phyloP scores from a whole-genome alignment of 2,797 vertebrate genomes.

The Oryzias dopingdopingensis region DNA sequence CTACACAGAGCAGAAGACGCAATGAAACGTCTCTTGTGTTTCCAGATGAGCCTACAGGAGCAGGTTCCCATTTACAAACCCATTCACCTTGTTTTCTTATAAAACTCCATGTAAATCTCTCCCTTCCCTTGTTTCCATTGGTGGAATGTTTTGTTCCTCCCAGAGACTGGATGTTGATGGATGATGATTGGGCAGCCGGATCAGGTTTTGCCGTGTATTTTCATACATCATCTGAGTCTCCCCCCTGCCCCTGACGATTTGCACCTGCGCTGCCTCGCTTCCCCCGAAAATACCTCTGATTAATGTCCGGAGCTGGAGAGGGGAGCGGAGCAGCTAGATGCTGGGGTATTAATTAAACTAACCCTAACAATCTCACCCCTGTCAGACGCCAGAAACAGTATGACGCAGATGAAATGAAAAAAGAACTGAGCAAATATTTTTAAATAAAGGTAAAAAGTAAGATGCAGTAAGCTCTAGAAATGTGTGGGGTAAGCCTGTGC shows the following conservation, averaged over 20 bases:
- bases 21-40: neutral
- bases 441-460: neutral
- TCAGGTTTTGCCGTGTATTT: conserved; percentile 70
- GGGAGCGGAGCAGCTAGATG: conserved; percentile 52
- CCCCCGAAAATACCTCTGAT: conserved; percentile 74
- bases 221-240: conserved; percentile 69
- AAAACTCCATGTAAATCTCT: conserved; percentile 37
- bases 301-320: conserved; percentile 62
- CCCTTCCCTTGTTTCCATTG: conserved; percentile 53
- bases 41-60: conserved; percentile 21
- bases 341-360: conserved; percentile 70
- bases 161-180: conserved; percentile 62
- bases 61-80: conserved; percentile 30
- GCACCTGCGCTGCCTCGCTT: conserved; percentile 68
- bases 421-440: conserved; percentile 3
- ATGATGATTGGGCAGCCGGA: conserved; percentile 72
- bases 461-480: neutral
- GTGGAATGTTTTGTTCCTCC: conserved; percentile 56
- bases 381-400: conserved; percentile 19
- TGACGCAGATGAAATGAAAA: conserved; percentile 9
- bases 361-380: conserved; percentile 31
- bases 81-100: conserved; percentile 44
- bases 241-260: conserved; percentile 56
- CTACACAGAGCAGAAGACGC: no score
- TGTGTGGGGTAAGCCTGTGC: no score